Evolutionary conservation across 2,888 invertebrate species (phyloP), one percentile per base, ranked within the genome.

Genomic region (Diplolepis rosae): DNA sequence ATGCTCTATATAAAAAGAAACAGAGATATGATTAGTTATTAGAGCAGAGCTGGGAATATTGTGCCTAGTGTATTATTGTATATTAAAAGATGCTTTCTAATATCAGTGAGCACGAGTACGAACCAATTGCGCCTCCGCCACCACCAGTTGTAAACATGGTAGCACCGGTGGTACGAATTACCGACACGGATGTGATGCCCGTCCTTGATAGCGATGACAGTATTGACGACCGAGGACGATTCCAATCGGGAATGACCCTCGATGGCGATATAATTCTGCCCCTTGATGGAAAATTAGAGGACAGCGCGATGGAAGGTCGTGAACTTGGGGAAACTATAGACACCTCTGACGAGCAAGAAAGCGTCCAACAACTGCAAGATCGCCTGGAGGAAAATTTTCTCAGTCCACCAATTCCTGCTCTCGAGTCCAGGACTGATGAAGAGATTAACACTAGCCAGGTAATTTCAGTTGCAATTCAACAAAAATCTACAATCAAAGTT

Each of bases 21-120:
- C n/a, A n/a, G n/a, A n/a, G n/a, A n/a, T n/a, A n/a, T n/a, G n/a
- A n/a, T n/a, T n/a, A n/a, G n/a, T n/a, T n/a, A n/a, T n/a, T n/a
- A n/a, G n/a, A n/a, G n/a, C n/a, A n/a, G n/a, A n/a, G n/a, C n/a
- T n/a, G n/a, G n/a, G n/a, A n/a, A n/a, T n/a, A n/a, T n/a, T n/a
- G n/a, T n/a, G n/a, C n/a, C n/a, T n/a, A n/a, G n/a, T n/a, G n/a
- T n/a, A n/a, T n/a, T n/a, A n/a, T n/a, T n/a, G n/a, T n/a, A 45
- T 7, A 45, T 45, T 45, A 45, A 45, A 7, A 45, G 35, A 84
- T 86, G 81, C 79, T 80, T 80, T 82, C 78, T 85, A 80, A 81
- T 92, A 93, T 82, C 91, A 96, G 96, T 92, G 96, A 96, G 92
- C 96, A 96, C 93, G 95, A 96, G 90, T 96, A 96, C 91, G 96